phyloP scores from a whole-genome alignment of 2,797 vertebrate species.

The Pseudochaenichthys georgianus region DNA sequence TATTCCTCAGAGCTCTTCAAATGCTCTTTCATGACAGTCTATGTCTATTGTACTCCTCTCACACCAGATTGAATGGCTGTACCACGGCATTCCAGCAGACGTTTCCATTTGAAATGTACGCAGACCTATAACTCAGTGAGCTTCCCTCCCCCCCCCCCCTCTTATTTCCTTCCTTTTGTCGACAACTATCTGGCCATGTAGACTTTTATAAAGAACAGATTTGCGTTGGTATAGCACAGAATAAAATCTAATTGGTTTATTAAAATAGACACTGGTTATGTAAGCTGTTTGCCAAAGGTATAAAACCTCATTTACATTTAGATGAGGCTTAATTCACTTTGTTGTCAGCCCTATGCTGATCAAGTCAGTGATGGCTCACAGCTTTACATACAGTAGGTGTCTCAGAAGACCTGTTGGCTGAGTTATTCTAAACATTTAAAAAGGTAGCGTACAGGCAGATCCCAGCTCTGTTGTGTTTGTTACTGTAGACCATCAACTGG shows the following conservation, averaged over 20 bases:
- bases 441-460: slow-evolving; percentile 48
- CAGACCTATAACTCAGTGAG: slow-evolving; percentile 52
- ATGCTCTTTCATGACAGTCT: slow-evolving; percentile 53
- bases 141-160: slow-evolving; percentile 21
- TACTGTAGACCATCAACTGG: slow-evolving; percentile 12
- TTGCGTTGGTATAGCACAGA: slow-evolving; percentile 65
- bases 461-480: slow-evolving; percentile 60
- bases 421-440: slow-evolving; percentile 45
- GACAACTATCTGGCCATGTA: slow-evolving; percentile 57
- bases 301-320: slow-evolving; percentile 87
- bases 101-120: slow-evolving; percentile 67
- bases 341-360: slow-evolving; percentile 82
- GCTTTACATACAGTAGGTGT: slow-evolving; percentile 74
- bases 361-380: slow-evolving; percentile 74
- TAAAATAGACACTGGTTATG: slow-evolving; percentile 82
- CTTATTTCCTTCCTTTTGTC: slow-evolving; percentile 18
- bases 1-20: slow-evolving; percentile 60
- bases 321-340: slow-evolving; percentile 85
- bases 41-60: slow-evolving; percentile 47
- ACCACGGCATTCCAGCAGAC: slow-evolving; percentile 58
- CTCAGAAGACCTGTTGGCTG: too few relatives aligned
- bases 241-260: slow-evolving; percentile 83
- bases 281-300: slow-evolving; percentile 85
- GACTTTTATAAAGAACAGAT: slow-evolving; percentile 63
- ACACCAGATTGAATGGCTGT: slow-evolving; percentile 53